Conservation (phyloP, 2,113 vertebrate species). For the Pitta sordida region DNA sequence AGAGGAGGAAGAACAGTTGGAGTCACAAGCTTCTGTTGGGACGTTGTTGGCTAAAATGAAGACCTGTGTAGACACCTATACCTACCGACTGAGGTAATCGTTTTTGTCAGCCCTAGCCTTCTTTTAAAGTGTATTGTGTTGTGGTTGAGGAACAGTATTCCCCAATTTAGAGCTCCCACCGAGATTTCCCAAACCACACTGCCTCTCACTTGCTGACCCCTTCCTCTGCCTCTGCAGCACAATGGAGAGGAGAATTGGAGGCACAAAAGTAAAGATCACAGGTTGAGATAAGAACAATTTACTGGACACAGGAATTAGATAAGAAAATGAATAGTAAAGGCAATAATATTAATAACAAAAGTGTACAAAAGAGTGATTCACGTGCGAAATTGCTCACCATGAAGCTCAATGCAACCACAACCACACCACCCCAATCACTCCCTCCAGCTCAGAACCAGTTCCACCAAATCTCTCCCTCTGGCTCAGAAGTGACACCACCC, state of each 20-base stretch:
- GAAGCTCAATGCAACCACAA: neutral
- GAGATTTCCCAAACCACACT: rapidly evolving
- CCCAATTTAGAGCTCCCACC: no score
- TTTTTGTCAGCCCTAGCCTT: neutral
- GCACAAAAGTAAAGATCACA: rapidly evolving
- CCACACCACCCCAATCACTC: neutral
- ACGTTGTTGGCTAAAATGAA: slow-evolving; percentile 98
- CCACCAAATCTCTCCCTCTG: neutral
- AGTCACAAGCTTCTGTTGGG: slow-evolving; percentile 92
- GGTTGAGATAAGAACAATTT: neutral
- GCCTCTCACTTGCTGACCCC: neutral
- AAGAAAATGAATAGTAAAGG: neutral
- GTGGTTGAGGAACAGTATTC: neutral
- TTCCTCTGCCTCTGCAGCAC: neutral
- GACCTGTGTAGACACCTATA: slow-evolving; percentile 97
- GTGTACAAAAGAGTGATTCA: neutral
- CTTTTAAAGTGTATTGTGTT: neutral
- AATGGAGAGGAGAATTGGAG: neutral
- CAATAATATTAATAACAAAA: neutral
- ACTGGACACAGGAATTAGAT: neutral
- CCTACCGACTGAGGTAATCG: slow-evolving; percentile 88
- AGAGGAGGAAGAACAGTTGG: slow-evolving; percentile 86
- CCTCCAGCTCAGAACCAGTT: neutral
- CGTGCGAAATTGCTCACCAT: neutral
- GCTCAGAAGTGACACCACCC: neutral